These are phyloP conservation scores for Cyprinus carpio DNA, from an alignment of 2,113 vertebrate genomes.

Conservation along the genomic window DNA sequence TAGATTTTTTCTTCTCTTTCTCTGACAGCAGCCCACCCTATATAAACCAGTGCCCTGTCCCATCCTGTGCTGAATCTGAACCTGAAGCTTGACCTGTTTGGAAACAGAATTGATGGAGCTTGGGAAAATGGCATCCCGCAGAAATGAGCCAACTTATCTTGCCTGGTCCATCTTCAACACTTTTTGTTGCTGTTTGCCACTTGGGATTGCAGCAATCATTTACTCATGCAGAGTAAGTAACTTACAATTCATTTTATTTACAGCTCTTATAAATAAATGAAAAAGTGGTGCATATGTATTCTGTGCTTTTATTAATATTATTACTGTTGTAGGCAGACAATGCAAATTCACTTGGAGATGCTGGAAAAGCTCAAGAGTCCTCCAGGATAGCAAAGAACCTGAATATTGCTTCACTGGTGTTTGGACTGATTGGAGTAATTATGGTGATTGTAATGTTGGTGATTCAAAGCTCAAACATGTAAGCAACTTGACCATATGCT, in stretches of 20 bases:
- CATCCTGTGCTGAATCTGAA: background rate
- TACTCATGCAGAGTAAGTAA: conserved; percentile 37
- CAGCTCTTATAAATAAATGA: background rate
- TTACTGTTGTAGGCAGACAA: conserved; percentile 41
- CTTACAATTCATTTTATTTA: background rate
- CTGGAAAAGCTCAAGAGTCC: conserved; percentile 36
- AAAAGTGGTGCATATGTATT: background rate
- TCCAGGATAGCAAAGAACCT: conserved; percentile 52
- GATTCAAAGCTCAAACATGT: background rate
- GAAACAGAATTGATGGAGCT: background rate
- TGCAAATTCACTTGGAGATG: conserved; percentile 45
- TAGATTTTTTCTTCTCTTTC: background rate
- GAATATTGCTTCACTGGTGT: conserved; percentile 49
- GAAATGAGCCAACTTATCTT: conserved; percentile 30
- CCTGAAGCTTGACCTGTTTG: background rate
- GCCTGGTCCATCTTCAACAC: conserved; percentile 50
- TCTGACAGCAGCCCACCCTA: conserved; percentile 1
- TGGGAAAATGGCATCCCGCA: background rate
- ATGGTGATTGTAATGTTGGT: background rate
- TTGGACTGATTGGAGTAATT: conserved; percentile 39
- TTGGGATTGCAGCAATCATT: conserved; percentile 41
- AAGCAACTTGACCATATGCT: background rate
- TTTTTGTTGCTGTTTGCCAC: conserved; percentile 41
- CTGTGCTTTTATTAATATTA: background rate
- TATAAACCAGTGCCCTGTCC: background rate